Conservation (phyloP, 2,113 vertebrate genomes). For the Oriolus oriolus region DNA sequence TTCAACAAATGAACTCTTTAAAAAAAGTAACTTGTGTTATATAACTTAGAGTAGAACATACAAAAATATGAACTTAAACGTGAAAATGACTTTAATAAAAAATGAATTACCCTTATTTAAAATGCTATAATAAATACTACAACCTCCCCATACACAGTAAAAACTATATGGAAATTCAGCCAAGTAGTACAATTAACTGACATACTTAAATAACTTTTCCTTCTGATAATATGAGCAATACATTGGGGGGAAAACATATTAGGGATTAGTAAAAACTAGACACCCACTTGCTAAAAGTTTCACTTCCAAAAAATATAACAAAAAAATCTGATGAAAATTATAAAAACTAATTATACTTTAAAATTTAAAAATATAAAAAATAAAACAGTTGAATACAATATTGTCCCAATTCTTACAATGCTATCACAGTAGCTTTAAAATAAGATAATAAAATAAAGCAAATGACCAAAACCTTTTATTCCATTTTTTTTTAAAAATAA, state of each 20-base stretch:
- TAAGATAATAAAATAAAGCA: slow-evolving; percentile 99
- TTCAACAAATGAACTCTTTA: slow-evolving; percentile 99
- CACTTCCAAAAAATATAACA: slow-evolving; percentile 99
- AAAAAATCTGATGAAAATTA: slow-evolving; percentile 98
- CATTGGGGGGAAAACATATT: slow-evolving; percentile 94
- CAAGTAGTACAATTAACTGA: slow-evolving; percentile 99
- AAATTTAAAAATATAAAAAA: slow-evolving; percentile 99
- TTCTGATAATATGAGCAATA: slow-evolving; percentile 99
- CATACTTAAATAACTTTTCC: slow-evolving; percentile 98
- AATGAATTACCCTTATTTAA: slow-evolving; percentile 99
- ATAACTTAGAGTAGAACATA: slow-evolving; percentile 99
- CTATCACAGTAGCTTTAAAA: slow-evolving; percentile 99
- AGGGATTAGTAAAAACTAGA: slow-evolving; percentile 99
- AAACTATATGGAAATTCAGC: slow-evolving; percentile 99
- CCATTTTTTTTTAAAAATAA: slow-evolving; percentile 98
- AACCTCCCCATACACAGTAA: slow-evolving; percentile 99
- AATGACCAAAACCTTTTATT: slow-evolving; percentile 99
- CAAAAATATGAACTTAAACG: slow-evolving; percentile 99
- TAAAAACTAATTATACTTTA: slow-evolving; percentile 99
- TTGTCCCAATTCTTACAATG: slow-evolving; percentile 99
- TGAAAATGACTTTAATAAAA: slow-evolving; percentile 99
- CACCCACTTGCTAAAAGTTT: slow-evolving; percentile 97
- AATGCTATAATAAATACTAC: slow-evolving; percentile 99
- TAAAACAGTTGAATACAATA: slow-evolving; percentile 99
- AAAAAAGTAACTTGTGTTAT: slow-evolving; percentile 99